These are phyloP conservation scores for Cerceris rybyensis DNA, from an alignment of 2,888 invertebrate genomes.

Conservation along the genomic window DNA sequence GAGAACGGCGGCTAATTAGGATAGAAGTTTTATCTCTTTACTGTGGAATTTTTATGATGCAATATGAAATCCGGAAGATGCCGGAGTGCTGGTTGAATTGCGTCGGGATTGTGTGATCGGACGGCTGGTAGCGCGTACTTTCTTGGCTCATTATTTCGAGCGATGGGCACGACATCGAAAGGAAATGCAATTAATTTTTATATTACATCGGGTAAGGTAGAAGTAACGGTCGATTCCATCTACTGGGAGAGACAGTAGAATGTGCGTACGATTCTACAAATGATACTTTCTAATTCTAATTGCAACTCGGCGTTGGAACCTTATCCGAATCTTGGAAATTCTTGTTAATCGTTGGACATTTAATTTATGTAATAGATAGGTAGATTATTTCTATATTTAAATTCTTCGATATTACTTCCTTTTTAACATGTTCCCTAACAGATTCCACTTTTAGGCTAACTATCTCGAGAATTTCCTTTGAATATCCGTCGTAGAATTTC, in stretches of 20 bases:
- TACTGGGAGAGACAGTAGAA: conserved; percentile 17
- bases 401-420: no score
- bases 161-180: neutral
- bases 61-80: conserved; percentile 18
- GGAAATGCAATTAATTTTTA: conserved; percentile 28
- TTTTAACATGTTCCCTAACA: no score
- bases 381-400: no score
- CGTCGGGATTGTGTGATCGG: neutral
- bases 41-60: conserved; percentile 42
- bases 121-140: neutral
- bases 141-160: neutral
- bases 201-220: conserved; percentile 37
- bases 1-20: conserved; percentile 1
- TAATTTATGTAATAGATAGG: no score
- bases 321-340: neutral
- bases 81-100: neutral
- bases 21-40: conserved; percentile 2
- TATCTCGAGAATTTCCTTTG: neutral
- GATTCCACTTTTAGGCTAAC: neutral
- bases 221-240: conserved; percentile 4
- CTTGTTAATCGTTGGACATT: neutral
- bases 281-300: conserved; percentile 33
- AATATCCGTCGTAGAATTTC: conserved; percentile 4
- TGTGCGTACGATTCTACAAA: conserved; percentile 4
- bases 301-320: neutral